A percentile compares a stretch with the other conserved stretches of the same genome.
These are phyloP conservation scores for Micronisus gabar DNA, from an alignment of 2,113 vertebrate species.

Conservation along the genomic window DNA sequence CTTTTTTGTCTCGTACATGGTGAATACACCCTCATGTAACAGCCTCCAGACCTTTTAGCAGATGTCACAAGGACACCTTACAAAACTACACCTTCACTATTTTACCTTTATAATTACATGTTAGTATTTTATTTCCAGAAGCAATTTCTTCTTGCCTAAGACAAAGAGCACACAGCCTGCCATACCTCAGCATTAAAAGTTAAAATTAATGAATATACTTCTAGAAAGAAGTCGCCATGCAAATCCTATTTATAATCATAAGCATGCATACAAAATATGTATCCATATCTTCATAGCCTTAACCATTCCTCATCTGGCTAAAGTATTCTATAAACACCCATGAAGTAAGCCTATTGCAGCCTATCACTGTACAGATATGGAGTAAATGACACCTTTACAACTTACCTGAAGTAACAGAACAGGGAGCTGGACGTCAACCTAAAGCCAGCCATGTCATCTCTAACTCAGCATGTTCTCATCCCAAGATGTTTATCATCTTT, in stretches of 20 bases:
- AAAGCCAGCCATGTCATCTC: background rate
- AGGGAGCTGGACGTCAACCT: background rate
- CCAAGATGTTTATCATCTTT: background rate
- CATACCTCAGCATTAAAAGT: background rate
- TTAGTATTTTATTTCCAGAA: background rate
- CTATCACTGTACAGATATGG: background rate
- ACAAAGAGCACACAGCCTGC: background rate
- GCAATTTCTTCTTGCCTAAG: background rate
- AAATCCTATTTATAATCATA: background rate
- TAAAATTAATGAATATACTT: background rate
- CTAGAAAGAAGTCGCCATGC: background rate
- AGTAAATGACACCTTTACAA: background rate
- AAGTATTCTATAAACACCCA: background rate
- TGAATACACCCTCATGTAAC: background rate
- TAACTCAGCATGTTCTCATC: background rate
- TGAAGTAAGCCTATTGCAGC: background rate
- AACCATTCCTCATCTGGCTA: background rate
- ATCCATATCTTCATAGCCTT: background rate
- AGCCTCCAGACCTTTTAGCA: background rate
- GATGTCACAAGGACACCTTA: background rate
- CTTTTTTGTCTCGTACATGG: background rate
- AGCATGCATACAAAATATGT: accelerated
- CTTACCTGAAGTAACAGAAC: background rate
- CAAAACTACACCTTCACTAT: background rate
- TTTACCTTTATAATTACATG: background rate